A percentile compares a stretch with the other conserved stretches of the same genome.
Evolutionary conservation across 1,140 invertebrate species (phyloP).

Genomic region (Eriosoma lanigerum): DNA sequence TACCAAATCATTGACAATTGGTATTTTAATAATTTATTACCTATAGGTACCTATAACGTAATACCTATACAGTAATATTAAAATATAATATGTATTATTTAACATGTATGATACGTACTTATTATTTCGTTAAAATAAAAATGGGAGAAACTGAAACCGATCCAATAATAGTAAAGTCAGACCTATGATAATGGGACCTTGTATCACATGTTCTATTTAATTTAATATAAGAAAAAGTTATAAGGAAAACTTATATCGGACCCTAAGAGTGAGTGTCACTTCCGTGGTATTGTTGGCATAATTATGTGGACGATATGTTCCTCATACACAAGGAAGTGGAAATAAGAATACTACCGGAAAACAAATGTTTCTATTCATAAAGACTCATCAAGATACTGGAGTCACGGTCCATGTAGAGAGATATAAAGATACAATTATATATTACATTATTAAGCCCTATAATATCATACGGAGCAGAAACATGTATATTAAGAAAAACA

Average conservation of each 20-base stretch:
- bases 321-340: background rate
- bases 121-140: slow-evolving; percentile 38
- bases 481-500: background rate
- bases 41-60: too few relatives aligned
- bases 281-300: background rate
- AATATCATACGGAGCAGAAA: background rate
- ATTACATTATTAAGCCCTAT: too few relatives aligned
- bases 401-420: background rate
- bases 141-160: slow-evolving; percentile 1
- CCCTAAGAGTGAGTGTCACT: background rate
- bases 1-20: too few relatives aligned
- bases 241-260: slow-evolving; percentile 1
- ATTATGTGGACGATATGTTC: background rate
- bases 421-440: too few relatives aligned
- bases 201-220: slow-evolving; percentile 42
- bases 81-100: too few relatives aligned
- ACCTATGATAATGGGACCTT: slow-evolving; percentile 16
- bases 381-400: background rate
- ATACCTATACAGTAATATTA: too few relatives aligned
- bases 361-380: background rate
- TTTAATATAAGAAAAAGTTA: slow-evolving; percentile 38
- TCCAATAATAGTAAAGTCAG: slow-evolving; percentile 30
- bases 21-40: too few relatives aligned
- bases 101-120: too few relatives aligned
- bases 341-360: background rate